phyloP scores from a whole-genome alignment of 2,888 invertebrate genomes.

The Coelinius sp. region DNA sequence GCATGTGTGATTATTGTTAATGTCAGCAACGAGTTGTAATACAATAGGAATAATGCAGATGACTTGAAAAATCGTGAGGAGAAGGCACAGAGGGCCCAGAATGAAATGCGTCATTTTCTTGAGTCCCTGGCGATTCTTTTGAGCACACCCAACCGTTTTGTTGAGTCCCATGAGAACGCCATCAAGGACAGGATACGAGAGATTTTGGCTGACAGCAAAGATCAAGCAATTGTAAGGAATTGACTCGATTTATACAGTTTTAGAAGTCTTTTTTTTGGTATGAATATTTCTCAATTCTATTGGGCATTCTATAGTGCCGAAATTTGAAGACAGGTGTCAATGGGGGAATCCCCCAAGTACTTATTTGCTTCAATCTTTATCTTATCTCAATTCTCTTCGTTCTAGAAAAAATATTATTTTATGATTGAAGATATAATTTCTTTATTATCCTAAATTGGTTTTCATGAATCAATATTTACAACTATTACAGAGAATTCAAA shows the following conservation, averaged over 20 bases:
- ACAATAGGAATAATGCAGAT: constrained; percentile 71
- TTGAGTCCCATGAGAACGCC: constrained; percentile 83
- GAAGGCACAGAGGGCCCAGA: constrained; percentile 77
- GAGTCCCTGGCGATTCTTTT: constrained; percentile 81
- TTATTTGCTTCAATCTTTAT: too few species aligned
- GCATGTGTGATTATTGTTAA: constrained; percentile 6
- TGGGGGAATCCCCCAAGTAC: too few species aligned
- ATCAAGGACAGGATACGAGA: constrained; percentile 87
- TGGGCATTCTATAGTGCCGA: too few species aligned
- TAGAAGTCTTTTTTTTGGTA: too few species aligned
- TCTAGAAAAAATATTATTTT: neutral
- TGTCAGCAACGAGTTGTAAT: constrained; percentile 1
- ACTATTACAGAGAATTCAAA: constrained; percentile 80
- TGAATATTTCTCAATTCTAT: neutral
- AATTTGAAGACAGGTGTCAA: too few species aligned
- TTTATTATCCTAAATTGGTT: neutral
- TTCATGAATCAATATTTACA: neutral
- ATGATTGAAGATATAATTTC: neutral
- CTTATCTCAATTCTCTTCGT: too few species aligned
- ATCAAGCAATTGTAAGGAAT: constrained; percentile 78
- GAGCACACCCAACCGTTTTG: constrained; percentile 80
- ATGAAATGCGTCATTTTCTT: constrained; percentile 79
- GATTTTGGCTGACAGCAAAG: constrained; percentile 83
- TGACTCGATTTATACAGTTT: neutral
- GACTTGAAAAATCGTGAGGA: constrained; percentile 81